Percentiles rank a stretch among this genome's conserved stretches.
Conservation (phyloP, 2,797 vertebrate species). For the Paguma larvata region DNA sequence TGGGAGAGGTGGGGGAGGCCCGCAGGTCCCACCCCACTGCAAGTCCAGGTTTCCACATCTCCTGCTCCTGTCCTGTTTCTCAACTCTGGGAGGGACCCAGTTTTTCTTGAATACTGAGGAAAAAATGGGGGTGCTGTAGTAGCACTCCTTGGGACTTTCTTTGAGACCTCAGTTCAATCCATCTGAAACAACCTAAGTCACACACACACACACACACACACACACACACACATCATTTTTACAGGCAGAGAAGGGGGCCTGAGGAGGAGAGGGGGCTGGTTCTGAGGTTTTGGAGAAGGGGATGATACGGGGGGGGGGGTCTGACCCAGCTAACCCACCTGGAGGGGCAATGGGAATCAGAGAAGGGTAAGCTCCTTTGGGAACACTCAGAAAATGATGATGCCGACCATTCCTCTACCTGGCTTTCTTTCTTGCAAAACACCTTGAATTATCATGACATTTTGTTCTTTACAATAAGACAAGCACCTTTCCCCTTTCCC, state of each 20-base stretch:
- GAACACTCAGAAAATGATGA: background rate
- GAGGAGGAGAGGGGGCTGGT: background rate
- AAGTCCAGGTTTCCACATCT: background rate
- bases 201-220: background rate
- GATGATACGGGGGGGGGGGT: background rate
- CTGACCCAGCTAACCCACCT: background rate
- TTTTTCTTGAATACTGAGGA: background rate
- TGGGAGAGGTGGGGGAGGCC: background rate
- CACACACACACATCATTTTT: background rate
- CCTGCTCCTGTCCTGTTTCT: background rate
- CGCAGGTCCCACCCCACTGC: too few species aligned
- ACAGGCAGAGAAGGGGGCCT: background rate
- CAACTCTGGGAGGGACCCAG: background rate
- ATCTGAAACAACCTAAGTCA: background rate
- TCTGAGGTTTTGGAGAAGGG: background rate
- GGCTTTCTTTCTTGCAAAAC: background rate
- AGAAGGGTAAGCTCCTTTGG: background rate
- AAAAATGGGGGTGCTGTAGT: background rate
- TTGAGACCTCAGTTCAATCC: background rate
- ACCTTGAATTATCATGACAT: background rate
- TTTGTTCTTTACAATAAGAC: background rate
- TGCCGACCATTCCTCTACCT: background rate
- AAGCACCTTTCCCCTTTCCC: too few species aligned
- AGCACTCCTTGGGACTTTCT: background rate
- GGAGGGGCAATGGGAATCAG: fast-evolving